Evolutionary conservation across 2,113 vertebrate genomes (phyloP).

Genomic region (Columba livia): DNA sequence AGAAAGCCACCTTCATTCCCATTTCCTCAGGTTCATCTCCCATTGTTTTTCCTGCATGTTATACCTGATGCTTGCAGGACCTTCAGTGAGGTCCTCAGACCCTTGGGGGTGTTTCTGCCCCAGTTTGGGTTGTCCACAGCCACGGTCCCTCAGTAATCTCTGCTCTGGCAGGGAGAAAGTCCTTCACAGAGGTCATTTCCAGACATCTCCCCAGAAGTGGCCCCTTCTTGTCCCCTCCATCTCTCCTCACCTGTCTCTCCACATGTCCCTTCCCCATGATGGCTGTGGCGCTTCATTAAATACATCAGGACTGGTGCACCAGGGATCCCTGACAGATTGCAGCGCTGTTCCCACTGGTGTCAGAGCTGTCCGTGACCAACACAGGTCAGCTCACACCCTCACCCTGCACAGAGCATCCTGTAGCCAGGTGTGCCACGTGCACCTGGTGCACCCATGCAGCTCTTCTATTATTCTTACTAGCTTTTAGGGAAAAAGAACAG

Average conservation of each 20-base stretch:
- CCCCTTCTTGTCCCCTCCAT: no score
- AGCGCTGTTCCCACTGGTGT: rapidly evolving
- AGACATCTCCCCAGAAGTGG: background rate
- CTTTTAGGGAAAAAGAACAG: background rate
- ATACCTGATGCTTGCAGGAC: background rate
- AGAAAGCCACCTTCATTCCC: background rate
- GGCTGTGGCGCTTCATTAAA: background rate
- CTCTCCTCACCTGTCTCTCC: background rate
- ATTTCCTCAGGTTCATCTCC: background rate
- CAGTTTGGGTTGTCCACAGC: rapidly evolving
- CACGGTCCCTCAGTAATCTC: background rate
- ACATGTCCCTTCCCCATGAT: rapidly evolving
- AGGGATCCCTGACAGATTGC: background rate
- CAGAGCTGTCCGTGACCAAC: rapidly evolving
- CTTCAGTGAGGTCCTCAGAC: background rate
- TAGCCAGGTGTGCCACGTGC: background rate
- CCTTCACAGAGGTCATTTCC: background rate
- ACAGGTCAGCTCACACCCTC: background rate
- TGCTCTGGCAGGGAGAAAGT: background rate
- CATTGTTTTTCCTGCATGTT: background rate
- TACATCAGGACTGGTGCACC: rapidly evolving
- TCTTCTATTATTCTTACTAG: background rate
- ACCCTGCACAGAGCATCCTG: background rate
- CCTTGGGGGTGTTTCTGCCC: rapidly evolving
- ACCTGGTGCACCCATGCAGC: background rate